Percentiles rank a stretch among this genome's conserved stretches.
Evolutionary conservation across 2,888 invertebrate genomes (phyloP).

Genomic region (Micoletzkya japonica): DNA sequence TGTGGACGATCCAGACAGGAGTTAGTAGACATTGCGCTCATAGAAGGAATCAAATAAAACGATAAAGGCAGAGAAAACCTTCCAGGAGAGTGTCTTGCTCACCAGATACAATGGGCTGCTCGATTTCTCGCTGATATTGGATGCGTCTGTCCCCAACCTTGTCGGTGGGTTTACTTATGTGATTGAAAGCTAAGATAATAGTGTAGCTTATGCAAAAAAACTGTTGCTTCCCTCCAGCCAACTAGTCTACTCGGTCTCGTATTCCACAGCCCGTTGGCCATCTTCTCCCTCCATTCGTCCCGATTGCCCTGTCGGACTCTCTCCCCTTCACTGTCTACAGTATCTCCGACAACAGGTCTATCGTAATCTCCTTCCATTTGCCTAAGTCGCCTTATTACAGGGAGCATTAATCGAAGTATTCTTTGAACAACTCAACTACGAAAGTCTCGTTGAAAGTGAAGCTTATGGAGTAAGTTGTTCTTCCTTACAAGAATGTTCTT

Average conservation of each 20-base stretch:
- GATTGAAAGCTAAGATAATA: not conserved
- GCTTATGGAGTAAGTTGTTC: constrained; percentile 50
- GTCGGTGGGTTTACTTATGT: constrained; percentile 43
- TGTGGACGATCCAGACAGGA: constrained; percentile 49
- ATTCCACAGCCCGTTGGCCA: constrained; percentile 54
- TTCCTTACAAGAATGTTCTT: not conserved
- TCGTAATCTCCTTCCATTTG: not conserved
- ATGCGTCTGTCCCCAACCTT: constrained; percentile 58
- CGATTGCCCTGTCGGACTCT: constrained; percentile 52
- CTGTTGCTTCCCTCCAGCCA: constrained; percentile 49
- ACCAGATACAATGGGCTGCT: constrained; percentile 47
- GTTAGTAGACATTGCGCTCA: constrained; percentile 29
- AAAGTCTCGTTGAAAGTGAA: constrained; percentile 54
- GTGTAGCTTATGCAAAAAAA: not conserved
- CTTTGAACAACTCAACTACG: constrained; percentile 61
- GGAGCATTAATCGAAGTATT: constrained; percentile 57
- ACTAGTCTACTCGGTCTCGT: constrained; percentile 57
- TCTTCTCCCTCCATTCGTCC: constrained; percentile 37
- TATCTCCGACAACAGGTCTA: constrained; percentile 45
- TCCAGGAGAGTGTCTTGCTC: constrained; percentile 56
- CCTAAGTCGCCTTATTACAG: constrained; percentile 19
- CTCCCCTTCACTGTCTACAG: constrained; percentile 49
- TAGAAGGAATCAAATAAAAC: not conserved
- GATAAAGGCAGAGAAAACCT: not conserved
- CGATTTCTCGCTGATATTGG: constrained; percentile 38